phyloP scores from a whole-genome alignment of 2,113 vertebrate species.

The Oxygymnocypris stewartii region DNA sequence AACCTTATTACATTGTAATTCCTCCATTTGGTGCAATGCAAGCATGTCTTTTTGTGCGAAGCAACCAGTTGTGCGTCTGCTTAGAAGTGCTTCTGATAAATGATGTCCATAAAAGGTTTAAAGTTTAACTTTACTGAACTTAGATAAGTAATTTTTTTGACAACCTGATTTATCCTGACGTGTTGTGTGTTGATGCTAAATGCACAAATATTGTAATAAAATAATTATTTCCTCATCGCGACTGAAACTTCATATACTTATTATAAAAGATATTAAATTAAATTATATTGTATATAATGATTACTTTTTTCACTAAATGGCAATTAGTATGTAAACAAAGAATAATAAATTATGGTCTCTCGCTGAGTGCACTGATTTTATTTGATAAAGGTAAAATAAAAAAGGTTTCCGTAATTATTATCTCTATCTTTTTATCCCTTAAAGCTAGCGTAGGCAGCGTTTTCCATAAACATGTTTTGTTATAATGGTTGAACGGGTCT shows the following conservation, averaged over 20 bases:
- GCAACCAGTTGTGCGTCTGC: background rate
- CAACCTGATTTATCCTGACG: background rate
- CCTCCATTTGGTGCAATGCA: slow-evolving; percentile 56
- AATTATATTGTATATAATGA: background rate
- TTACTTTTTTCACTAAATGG: background rate
- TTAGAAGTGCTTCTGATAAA: slow-evolving; percentile 11
- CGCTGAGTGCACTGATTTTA: no score
- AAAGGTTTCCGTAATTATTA: no score
- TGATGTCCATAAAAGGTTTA: background rate
- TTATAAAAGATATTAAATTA: background rate
- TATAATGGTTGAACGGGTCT: no score
- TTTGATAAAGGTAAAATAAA: no score
- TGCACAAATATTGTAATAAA: background rate
- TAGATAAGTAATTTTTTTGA: background rate
- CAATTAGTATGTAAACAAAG: background rate
- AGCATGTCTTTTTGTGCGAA: slow-evolving; percentile 43
- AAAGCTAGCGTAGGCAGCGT: no score
- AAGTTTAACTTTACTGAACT: background rate
- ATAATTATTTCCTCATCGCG: background rate
- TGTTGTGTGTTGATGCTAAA: background rate
- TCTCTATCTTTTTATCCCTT: no score
- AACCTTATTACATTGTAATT: slow-evolving; percentile 58
- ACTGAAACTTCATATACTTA: background rate
- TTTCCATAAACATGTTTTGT: no score
- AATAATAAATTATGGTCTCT: no score